These are phyloP conservation scores for Emydocephalus ijimae DNA, from an alignment of 2,113 vertebrate species.

Conservation along the genomic window DNA sequence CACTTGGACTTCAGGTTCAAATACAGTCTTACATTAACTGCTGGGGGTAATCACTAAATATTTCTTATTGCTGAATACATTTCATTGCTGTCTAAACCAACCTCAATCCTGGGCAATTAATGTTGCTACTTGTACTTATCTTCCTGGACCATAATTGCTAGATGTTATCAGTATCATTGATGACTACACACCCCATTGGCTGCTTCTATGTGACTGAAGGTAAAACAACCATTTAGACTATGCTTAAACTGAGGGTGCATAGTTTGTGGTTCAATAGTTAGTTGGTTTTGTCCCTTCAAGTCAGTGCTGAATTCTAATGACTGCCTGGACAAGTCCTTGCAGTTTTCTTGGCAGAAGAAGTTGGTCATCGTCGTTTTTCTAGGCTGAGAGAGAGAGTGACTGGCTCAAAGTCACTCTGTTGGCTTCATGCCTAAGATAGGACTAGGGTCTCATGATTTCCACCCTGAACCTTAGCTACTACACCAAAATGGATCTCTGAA, in stretches of 20 bases:
- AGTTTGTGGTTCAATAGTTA: background rate
- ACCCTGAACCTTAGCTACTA: background rate
- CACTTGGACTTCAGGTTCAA: background rate
- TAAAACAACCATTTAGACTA: background rate
- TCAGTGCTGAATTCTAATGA: background rate
- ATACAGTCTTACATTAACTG: background rate
- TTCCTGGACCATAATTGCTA: background rate
- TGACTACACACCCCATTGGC: background rate
- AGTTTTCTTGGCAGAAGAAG: background rate
- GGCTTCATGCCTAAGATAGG: background rate
- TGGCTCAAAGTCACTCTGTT: background rate
- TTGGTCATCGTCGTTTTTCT: background rate
- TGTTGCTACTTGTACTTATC: background rate
- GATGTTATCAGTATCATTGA: background rate
- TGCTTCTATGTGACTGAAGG: background rate
- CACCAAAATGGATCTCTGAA: background rate
- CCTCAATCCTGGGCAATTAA: background rate
- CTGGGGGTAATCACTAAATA: background rate
- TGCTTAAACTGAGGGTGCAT: background rate
- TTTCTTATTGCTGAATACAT: background rate
- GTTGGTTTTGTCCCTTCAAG: background rate
- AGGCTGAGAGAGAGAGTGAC: background rate
- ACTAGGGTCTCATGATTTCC: background rate
- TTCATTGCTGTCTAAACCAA: background rate
- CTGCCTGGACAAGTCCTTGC: background rate